Conservation (phyloP, 2,797 vertebrate genomes). For the Odontamblyopus lacepedii region DNA sequence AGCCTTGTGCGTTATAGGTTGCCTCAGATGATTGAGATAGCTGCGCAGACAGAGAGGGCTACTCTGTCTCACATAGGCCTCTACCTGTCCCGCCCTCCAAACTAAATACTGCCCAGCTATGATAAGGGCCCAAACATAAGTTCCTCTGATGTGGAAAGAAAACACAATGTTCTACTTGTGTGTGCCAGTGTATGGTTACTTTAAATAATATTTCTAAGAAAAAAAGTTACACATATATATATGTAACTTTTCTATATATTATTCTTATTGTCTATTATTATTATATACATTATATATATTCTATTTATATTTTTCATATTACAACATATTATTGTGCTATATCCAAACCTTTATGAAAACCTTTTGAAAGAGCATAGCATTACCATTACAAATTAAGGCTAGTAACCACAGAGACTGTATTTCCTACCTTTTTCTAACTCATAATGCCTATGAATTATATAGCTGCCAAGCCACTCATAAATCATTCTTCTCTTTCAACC, state of each 20-base stretch:
- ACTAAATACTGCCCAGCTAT: constrained; percentile 33
- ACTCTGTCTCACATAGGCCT: constrained; percentile 73
- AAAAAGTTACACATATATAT: too few species aligned
- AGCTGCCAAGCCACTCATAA: too few species aligned
- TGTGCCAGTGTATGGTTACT: background rate
- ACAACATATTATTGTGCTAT: background rate
- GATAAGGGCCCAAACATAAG: constrained; percentile 14
- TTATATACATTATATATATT: too few species aligned
- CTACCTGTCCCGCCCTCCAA: constrained; percentile 49
- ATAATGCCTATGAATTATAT: too few species aligned
- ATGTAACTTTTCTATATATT: too few species aligned
- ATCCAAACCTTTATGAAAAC: background rate
- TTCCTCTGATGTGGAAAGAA: constrained; percentile 3
- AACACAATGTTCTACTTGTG: constrained; percentile 10
- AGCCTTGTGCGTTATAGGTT: constrained; percentile 72
- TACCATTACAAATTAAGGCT: too few species aligned
- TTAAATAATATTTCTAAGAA: background rate
- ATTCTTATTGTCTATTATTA: too few species aligned
- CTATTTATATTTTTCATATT: too few species aligned
- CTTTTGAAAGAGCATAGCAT: background rate
- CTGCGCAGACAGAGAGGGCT: constrained; percentile 73
- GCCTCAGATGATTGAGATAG: constrained; percentile 76
- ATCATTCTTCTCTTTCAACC: too few species aligned
- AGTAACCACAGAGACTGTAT: too few species aligned
- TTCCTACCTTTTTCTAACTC: too few species aligned